phyloP scores from a whole-genome alignment of 2,113 vertebrate species.

The Coturnix japonica region DNA sequence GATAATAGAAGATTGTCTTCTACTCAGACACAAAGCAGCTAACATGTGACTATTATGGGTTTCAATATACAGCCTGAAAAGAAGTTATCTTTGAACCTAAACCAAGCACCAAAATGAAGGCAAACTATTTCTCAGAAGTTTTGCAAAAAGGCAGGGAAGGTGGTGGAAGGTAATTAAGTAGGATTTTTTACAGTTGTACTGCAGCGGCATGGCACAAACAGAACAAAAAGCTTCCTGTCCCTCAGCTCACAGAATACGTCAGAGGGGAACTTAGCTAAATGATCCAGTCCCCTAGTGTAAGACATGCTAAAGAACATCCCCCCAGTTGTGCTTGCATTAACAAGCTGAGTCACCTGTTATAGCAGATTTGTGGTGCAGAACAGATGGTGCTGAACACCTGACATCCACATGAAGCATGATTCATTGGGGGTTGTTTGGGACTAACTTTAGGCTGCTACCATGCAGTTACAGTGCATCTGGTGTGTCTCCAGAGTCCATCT shows the following conservation, averaged over 20 bases:
- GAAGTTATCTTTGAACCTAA: background rate
- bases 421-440: background rate
- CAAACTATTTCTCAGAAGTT: background rate
- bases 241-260: background rate
- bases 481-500: background rate
- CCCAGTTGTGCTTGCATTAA: background rate
- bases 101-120: background rate
- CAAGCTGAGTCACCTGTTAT: slow-evolving; percentile 20
- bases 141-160: background rate
- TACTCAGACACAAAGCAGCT: background rate
- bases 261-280: background rate
- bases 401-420: background rate
- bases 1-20: background rate
- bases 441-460: slow-evolving; percentile 6
- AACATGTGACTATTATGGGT: background rate
- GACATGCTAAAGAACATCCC: background rate
- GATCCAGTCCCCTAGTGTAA: background rate
- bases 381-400: slow-evolving; percentile 23
- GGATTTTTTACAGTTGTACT: background rate
- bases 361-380: slow-evolving; percentile 11
- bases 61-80: background rate
- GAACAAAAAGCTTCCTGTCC: background rate
- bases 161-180: background rate
- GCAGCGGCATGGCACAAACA: background rate
- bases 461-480: slow-evolving; percentile 12